Base-by-base conservation (phyloP, 2,888 invertebrate genomes). In the Dascillus cervinus region DNA sequence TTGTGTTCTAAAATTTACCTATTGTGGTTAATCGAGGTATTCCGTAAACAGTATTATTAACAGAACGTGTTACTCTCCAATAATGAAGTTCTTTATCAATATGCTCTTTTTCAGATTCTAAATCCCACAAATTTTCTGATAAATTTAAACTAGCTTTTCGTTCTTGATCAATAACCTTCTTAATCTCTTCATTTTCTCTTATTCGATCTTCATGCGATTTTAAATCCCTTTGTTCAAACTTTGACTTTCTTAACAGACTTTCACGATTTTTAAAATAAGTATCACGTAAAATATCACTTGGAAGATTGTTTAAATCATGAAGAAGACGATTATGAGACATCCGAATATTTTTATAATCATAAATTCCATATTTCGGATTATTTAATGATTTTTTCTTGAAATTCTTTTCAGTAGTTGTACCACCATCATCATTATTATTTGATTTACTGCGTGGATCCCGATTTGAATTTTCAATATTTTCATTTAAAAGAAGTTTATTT, bases 51-150 rank as follows among this genome's bases (percentile, higher is more conserved):
- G 11, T 31, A 22, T 42, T 40, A 32, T 49, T 48, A 12, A 42
- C 41, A 13, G 54, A 46, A 26, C 64, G 46, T 39, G 56, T 56
- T 12, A 48, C 55, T 30, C 58, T 53, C 30, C 55, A 62, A 34
- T 55, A 56, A 2, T 57, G 56, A 37, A 56, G 64, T 41, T 51
- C 58, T 19, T 61, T 63, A 35, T 73, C 71, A 13, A 59, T 53
- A 27, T 67, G 56, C 41, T 73, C 72, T 37, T 70, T 71, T 44
- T 73, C 73, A n/a, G 69, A 59, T 50, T 73, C 73, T 34, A 73
- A 55, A 44, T 73, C 71, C 73, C 73, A 73, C 4, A 73, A 44
- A 35, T 54, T 64, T 21, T 59, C 55, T 2, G 62, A 56, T 3
- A 45, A 44, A 36, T 60, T 59, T 24, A 49, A 28, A 3, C 44